Percentiles rank a stretch among this genome's conserved stretches.
Conservation (phyloP, 2,797 vertebrate species). For the Craterocephalus amniculus region DNA sequence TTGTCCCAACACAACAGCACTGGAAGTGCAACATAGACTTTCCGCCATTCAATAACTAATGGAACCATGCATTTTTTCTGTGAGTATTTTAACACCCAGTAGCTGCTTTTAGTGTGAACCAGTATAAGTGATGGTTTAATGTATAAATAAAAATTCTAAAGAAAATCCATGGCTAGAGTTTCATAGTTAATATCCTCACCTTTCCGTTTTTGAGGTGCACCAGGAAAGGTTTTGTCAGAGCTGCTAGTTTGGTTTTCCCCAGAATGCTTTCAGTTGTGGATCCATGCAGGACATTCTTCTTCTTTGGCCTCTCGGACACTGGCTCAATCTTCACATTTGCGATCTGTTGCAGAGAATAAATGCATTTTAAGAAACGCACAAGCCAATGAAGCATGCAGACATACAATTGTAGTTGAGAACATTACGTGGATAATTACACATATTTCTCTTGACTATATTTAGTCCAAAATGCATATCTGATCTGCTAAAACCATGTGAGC, state of each 20-base stretch:
- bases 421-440: too few species aligned
- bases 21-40: not conserved
- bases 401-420: not conserved
- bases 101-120: not conserved
- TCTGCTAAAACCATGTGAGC: not conserved
- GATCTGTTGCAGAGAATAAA: conserved; percentile 83
- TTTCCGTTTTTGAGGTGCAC: conserved; percentile 91
- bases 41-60: not conserved
- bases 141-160: not conserved
- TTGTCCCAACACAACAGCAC: not conserved
- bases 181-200: conserved; percentile 76
- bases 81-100: not conserved
- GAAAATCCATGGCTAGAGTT: not conserved
- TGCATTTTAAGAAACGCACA: too few species aligned
- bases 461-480: not conserved
- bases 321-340: conserved; percentile 87
- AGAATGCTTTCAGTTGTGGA: conserved; percentile 83
- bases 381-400: not conserved
- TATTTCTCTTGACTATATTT: too few species aligned
- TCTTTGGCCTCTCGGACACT: conserved; percentile 77
- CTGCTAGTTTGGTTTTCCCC: conserved; percentile 81
- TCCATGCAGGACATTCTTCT: conserved; percentile 88
- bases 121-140: not conserved
- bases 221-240: conserved; percentile 88
- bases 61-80: not conserved